Evolutionary conservation across 2,888 invertebrate species (phyloP).

Genomic region (Oscheius sp.): DNA sequence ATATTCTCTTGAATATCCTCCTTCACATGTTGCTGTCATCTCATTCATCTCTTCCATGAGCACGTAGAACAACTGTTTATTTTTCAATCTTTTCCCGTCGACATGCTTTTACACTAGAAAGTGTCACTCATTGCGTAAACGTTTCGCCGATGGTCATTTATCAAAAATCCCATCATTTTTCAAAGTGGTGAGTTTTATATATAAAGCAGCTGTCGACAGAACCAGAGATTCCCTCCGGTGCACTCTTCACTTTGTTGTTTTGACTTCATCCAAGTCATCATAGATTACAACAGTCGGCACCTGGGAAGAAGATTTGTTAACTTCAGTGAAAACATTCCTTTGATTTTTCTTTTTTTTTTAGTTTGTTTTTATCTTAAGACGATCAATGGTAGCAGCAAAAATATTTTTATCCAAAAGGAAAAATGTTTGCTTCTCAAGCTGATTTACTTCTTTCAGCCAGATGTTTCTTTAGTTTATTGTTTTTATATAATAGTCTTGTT

Average conservation of each 20-base stretch:
- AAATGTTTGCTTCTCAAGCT: too few relatives aligned
- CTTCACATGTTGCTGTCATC: too few relatives aligned
- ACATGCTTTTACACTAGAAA: not conserved
- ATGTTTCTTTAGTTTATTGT: too few relatives aligned
- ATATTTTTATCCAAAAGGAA: not conserved
- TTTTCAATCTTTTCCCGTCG: not conserved
- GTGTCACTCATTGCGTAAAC: too few relatives aligned
- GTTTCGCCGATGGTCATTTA: not conserved
- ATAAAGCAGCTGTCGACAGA: not conserved
- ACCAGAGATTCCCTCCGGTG: not conserved
- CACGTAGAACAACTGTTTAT: constrained; percentile 11
- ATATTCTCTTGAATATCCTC: too few relatives aligned
- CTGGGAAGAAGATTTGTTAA: too few relatives aligned
- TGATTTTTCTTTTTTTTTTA: not conserved
- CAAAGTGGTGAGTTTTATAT: not conserved
- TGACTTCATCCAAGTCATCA: not conserved
- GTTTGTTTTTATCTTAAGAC: not conserved
- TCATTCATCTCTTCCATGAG: too few relatives aligned
- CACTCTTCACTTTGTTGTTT: not conserved
- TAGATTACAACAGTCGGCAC: too few relatives aligned
- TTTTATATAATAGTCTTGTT: not conserved
- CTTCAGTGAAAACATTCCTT: too few relatives aligned
- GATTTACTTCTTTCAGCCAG: not conserved
- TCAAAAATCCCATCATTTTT: constrained; percentile 1
- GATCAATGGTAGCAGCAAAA: too few relatives aligned